These are phyloP conservation scores for Diachrysia chrysitis DNA, from an alignment of 2,888 invertebrate species.

Conservation along the genomic window DNA sequence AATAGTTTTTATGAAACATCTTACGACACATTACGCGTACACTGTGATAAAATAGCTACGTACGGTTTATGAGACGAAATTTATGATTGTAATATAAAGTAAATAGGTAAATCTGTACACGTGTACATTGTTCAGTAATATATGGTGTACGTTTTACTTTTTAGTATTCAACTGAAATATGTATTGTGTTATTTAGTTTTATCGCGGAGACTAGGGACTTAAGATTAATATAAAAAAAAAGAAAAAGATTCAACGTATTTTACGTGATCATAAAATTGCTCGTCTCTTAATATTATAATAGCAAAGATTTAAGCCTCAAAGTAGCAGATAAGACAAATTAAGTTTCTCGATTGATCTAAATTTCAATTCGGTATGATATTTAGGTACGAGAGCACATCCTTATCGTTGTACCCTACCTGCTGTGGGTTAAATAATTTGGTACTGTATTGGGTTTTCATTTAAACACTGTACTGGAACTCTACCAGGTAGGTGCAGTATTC, in stretches of 20 bases:
- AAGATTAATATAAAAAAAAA: neutral
- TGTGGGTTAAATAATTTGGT: slow-evolving; percentile 19
- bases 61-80: slow-evolving; percentile 2
- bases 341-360: neutral
- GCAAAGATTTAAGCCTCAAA: neutral
- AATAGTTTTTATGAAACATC: neutral
- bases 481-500: neutral
- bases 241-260: neutral
- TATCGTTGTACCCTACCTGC: slow-evolving; percentile 14
- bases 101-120: slow-evolving; percentile 4
- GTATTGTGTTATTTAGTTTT: no score
- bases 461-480: slow-evolving; percentile 12
- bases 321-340: neutral
- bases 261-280: neutral
- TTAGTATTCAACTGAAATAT: no score
- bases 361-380: neutral
- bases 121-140: neutral
- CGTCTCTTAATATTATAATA: neutral
- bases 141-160: no score
- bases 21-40: slow-evolving; percentile 1
- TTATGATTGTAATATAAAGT: slow-evolving; percentile 4
- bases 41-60: neutral
- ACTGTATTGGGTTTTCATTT: slow-evolving; percentile 31
- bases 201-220: no score
- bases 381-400: slow-evolving; percentile 15